Evolutionary conservation across 2,113 vertebrate genomes (phyloP).

Genomic region (Nestor notabilis): DNA sequence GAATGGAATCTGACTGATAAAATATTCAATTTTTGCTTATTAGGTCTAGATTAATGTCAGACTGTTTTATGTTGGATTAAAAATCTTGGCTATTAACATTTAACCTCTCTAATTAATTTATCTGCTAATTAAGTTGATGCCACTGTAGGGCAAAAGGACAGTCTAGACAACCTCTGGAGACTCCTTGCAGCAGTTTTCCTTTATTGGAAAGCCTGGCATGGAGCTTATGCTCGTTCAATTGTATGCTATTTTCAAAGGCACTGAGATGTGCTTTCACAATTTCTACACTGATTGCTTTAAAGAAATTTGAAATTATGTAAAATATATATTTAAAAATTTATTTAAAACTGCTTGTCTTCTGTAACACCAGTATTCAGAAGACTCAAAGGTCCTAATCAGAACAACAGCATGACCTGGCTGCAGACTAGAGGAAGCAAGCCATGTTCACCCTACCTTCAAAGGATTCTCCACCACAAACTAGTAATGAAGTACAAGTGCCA

Average conservation of each 20-base stretch:
- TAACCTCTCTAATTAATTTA: neutral
- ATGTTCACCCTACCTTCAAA: neutral
- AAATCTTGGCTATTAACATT: neutral
- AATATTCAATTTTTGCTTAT: neutral
- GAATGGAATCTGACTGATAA: neutral
- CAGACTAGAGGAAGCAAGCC: neutral
- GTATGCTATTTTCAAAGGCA: neutral
- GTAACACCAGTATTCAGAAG: neutral
- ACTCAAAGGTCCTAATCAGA: neutral
- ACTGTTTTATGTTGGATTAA: neutral
- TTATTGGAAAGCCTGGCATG: neutral
- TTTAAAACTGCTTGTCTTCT: neutral
- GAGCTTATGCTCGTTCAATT: neutral
- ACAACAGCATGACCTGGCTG: neutral
- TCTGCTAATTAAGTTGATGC: conserved; percentile 9
- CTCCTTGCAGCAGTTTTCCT: neutral
- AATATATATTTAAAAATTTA: neutral
- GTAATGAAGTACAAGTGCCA: neutral
- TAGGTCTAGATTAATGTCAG: neutral
- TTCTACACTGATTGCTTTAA: neutral
- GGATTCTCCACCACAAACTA: neutral
- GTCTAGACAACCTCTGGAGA: neutral
- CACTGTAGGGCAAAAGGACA: neutral
- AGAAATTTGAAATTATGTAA: neutral
- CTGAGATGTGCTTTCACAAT: neutral